These are phyloP conservation scores for Threskiornis aethiopicus DNA, from an alignment of 2,797 vertebrate species.

Conservation along the genomic window DNA sequence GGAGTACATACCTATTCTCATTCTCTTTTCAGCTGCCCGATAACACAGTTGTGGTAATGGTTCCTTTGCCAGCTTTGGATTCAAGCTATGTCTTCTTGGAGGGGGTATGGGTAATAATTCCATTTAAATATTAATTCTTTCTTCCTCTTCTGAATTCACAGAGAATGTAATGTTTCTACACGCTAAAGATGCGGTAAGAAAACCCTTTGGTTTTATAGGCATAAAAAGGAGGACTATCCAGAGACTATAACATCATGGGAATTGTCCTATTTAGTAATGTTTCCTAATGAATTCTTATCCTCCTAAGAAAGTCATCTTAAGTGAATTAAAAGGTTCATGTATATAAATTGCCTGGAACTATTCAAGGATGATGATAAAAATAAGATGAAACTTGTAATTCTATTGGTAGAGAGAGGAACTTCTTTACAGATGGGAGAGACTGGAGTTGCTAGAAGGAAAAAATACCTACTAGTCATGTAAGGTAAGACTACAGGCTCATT, in stretches of 20 bases:
- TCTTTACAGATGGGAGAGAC: background rate
- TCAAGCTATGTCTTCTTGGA: background rate
- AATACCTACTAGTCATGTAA: background rate
- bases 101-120: background rate
- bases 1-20: background rate
- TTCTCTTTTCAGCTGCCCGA: background rate
- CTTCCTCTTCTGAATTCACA: background rate
- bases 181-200: background rate
- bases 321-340: slow-evolving; percentile 17
- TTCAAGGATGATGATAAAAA: background rate
- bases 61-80: background rate
- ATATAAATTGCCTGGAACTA: slow-evolving; percentile 1
- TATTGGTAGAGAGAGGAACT: background rate
- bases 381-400: background rate
- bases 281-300: slow-evolving; percentile 1
- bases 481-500: background rate
- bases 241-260: background rate
- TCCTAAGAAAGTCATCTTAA: slow-evolving; percentile 3
- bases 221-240: background rate
- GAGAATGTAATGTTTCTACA: background rate
- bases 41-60: background rate
- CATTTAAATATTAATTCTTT: background rate
- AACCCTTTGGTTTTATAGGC: background rate
- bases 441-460: background rate
- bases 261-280: slow-evolving; percentile 9